phyloP scores from a whole-genome alignment of 2,113 vertebrate genomes.

The Regulus satrapa region DNA sequence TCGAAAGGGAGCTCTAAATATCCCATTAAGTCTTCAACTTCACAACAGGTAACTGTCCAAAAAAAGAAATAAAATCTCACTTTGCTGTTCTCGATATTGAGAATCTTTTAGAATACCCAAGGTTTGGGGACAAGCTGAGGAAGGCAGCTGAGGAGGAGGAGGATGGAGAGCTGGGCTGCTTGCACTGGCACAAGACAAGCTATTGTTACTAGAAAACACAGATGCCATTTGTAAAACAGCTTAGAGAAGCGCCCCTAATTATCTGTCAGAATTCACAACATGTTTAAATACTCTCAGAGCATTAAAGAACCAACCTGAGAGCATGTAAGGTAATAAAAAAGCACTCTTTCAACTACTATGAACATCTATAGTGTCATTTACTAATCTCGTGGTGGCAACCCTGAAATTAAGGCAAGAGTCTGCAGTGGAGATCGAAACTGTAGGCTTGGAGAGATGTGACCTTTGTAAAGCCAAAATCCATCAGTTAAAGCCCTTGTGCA shows the following conservation, averaged over 20 bases:
- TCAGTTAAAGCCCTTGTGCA: neutral
- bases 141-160: neutral
- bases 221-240: neutral
- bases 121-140: neutral
- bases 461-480: neutral
- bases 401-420: neutral
- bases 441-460: neutral
- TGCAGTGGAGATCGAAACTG: neutral
- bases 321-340: neutral
- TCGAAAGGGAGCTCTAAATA: neutral
- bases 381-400: neutral
- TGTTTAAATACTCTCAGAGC: neutral
- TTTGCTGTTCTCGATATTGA: neutral
- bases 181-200: neutral
- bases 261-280: constrained; percentile 7
- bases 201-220: neutral
- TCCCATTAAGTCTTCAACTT: neutral
- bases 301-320: neutral
- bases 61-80: neutral
- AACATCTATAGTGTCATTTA: neutral
- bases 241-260: constrained; percentile 9
- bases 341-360: neutral
- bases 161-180: neutral
- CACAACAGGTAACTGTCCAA: neutral
- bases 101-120: neutral